phyloP scores from a whole-genome alignment of 2,797 vertebrate species.

The Buceros bicornis region DNA sequence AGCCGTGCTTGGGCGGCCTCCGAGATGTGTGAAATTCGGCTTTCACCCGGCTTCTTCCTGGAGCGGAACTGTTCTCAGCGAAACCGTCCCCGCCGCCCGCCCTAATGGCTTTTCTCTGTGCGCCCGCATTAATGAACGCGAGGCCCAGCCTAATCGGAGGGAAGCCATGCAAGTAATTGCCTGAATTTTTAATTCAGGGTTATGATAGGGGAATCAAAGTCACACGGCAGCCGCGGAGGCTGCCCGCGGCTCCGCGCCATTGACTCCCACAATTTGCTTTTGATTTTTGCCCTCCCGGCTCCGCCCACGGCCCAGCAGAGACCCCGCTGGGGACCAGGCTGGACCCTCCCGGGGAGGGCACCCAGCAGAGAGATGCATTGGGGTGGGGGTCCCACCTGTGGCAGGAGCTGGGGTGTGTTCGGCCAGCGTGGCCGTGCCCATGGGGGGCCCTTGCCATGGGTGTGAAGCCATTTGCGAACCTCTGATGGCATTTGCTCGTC shows the following conservation, averaged over 20 bases:
- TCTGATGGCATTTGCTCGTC: neutral
- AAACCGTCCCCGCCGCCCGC: conserved; percentile 88
- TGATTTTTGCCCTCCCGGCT: conserved; percentile 61
- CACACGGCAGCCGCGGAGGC: conserved; percentile 82
- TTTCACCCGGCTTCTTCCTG: conserved; percentile 81
- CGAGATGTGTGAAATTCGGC: conserved; percentile 81
- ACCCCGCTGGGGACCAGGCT: neutral
- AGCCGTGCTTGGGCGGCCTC: conserved; percentile 59
- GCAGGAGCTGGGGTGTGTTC: neutral
- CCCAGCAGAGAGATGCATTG: accelerated
- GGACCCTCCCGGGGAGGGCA: neutral
- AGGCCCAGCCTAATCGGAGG: conserved; percentile 88
- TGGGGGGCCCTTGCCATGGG: accelerated
- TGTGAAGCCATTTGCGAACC: neutral
- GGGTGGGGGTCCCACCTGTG: neutral
- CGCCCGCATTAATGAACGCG: conserved; percentile 93
- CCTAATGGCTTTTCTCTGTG: conserved; percentile 90
- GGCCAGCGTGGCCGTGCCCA: accelerated
- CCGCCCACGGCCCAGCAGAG: neutral
- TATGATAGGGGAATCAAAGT: conserved; percentile 88
- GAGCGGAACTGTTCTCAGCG: conserved; percentile 87
- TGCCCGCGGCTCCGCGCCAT: conserved; percentile 79
- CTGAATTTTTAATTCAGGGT: conserved; percentile 91
- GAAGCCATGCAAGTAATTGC: conserved; percentile 98
- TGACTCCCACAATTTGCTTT: conserved; percentile 85